Evolutionary conservation across 92 coral and sea anemone genomes (phyloP).

Genomic region (Plumapathes pennacea): DNA sequence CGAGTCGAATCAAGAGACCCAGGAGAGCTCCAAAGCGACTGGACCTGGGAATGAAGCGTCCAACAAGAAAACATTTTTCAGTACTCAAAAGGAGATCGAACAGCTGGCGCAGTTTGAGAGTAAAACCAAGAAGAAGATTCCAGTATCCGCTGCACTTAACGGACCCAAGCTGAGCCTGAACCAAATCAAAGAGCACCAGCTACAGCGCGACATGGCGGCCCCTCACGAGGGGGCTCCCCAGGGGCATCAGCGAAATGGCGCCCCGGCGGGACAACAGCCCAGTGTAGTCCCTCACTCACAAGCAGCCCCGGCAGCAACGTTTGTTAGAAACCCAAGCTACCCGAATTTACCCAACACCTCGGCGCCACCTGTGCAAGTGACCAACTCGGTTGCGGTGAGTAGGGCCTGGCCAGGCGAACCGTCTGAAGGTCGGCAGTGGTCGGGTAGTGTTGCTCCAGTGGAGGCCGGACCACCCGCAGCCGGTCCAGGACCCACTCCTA

Average conservation of each 20-base stretch:
- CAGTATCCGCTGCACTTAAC: slow-evolving; percentile 34
- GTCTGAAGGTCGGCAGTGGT: slow-evolving; percentile 29
- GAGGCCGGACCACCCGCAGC: too few relatives aligned
- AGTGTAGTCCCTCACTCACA: slow-evolving; percentile 22
- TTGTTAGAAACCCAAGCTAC: slow-evolving; percentile 48
- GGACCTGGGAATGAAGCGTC: slow-evolving; percentile 43
- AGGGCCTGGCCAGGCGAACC: slow-evolving; percentile 36
- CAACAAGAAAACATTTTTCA: slow-evolving; percentile 49
- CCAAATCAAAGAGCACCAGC: slow-evolving; percentile 82
- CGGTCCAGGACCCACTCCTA: too few relatives aligned
- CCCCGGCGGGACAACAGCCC: slow-evolving; percentile 54
- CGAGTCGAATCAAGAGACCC: slow-evolving; percentile 14
- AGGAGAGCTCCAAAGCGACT: slow-evolving; percentile 53
- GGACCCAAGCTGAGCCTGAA: slow-evolving; percentile 75
- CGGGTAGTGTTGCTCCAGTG: too few relatives aligned
- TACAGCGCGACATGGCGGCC: slow-evolving; percentile 32
- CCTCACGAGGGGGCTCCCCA: slow-evolving; percentile 15
- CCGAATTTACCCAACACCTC: slow-evolving; percentile 21
- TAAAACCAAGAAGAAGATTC: slow-evolving; percentile 65
- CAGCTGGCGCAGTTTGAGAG: slow-evolving; percentile 79
- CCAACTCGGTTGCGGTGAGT: slow-evolving; percentile 21
- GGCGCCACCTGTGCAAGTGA: slow-evolving; percentile 19
- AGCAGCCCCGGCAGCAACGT: slow-evolving; percentile 16
- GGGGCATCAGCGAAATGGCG: slow-evolving; percentile 35
- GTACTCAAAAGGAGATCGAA: slow-evolving; percentile 74